These are phyloP conservation scores for Ischnura elegans DNA, from an alignment of 2,888 invertebrate species.

Conservation along the genomic window DNA sequence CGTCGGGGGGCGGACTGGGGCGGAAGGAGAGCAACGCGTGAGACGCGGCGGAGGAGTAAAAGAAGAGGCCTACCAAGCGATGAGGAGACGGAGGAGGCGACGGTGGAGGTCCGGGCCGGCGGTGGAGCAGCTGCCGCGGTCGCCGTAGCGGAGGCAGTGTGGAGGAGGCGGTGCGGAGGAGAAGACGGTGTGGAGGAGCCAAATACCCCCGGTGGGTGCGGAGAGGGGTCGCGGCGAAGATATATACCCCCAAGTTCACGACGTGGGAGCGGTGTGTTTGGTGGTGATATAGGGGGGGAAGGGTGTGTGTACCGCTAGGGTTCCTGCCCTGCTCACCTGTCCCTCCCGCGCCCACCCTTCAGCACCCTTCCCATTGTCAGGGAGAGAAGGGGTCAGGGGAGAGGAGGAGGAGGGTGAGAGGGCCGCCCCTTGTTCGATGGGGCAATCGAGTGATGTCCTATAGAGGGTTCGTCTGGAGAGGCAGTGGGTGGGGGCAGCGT, in stretches of 20 bases:
- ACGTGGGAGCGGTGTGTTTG: no score
- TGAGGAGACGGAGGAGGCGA: not conserved
- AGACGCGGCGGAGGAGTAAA: constrained; percentile 53
- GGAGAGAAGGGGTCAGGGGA: not conserved
- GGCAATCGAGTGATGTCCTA: not conserved
- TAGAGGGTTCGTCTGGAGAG: not conserved
- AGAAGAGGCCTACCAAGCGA: constrained; percentile 42
- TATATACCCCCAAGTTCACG: no score
- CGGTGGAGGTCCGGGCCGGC: not conserved
- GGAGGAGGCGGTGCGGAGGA: not conserved
- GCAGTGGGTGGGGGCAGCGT: not conserved
- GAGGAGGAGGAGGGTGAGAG: not conserved
- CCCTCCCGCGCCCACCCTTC: not conserved
- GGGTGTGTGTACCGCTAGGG: not conserved
- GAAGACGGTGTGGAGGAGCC: not conserved
- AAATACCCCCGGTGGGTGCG: not conserved
- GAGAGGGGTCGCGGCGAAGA: not conserved
- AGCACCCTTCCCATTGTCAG: constrained; percentile 2
- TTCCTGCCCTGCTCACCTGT: not conserved
- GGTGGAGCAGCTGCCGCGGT: not conserved
- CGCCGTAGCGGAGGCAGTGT: no score
- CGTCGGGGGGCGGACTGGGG: constrained; percentile 70
- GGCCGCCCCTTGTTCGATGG: not conserved
- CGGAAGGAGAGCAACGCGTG: constrained; percentile 71
- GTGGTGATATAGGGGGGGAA: not conserved